phyloP scores from a whole-genome alignment of 2,888 invertebrate species.

The Polymixis flavicincta region DNA sequence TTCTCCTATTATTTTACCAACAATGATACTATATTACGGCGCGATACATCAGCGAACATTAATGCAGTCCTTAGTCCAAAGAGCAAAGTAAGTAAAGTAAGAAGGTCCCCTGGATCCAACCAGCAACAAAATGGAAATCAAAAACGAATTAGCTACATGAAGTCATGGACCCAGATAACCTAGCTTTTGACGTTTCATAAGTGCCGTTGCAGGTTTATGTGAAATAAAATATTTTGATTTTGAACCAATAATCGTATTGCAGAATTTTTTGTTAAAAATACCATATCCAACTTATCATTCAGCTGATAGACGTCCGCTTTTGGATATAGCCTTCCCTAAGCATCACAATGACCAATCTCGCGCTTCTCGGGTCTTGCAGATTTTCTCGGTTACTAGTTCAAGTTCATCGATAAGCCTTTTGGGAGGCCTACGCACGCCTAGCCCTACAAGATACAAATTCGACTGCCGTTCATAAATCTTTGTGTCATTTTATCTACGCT shows the following conservation, averaged over 20 bases:
- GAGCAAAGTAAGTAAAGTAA: neutral
- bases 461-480: neutral
- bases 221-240: too few species aligned
- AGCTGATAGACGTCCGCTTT: neutral
- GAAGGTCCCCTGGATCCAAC: neutral
- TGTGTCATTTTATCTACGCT: neutral
- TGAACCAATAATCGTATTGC: neutral
- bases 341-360: neutral
- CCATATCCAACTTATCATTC: neutral
- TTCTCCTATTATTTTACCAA: constrained; percentile 43
- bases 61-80: constrained; percentile 32
- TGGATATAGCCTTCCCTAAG: neutral
- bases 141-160: neutral
- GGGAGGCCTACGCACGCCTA: neutral
- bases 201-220: too few species aligned
- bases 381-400: too few species aligned
- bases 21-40: constrained; percentile 37
- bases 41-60: constrained; percentile 39
- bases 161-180: neutral
- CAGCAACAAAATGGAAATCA: neutral
- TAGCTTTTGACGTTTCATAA: too few species aligned
- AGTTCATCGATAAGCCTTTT: neutral
- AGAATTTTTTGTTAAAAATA: neutral
- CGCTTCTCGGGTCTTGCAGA: too few species aligned
- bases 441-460: neutral